Evolutionary conservation across 2,113 vertebrate genomes (phyloP).

Genomic region (Python bivittatus): DNA sequence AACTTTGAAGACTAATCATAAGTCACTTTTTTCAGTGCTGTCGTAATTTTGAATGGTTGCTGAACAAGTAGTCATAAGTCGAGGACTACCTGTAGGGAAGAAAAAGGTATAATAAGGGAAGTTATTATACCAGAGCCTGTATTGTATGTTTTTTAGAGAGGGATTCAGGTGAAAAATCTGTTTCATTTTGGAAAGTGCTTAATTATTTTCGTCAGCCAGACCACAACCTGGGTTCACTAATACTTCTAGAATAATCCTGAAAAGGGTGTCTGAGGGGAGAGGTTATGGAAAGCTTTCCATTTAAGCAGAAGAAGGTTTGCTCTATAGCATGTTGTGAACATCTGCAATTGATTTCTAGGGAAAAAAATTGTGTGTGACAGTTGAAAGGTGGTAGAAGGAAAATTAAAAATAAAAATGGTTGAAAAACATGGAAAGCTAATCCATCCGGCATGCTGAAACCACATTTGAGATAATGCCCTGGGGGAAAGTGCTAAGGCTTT

Average conservation of each 20-base stretch:
- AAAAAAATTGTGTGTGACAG: constrained; percentile 41
- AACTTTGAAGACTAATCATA: too few relatives aligned
- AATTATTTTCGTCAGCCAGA: not conserved
- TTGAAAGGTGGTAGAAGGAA: constrained; percentile 55
- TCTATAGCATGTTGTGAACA: not conserved
- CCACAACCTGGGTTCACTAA: not conserved
- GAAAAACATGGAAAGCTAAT: constrained; percentile 47
- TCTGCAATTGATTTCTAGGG: constrained; percentile 25
- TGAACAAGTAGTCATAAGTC: too few relatives aligned
- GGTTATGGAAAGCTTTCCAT: constrained; percentile 3
- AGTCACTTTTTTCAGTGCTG: too few relatives aligned
- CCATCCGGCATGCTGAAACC: constrained; percentile 50
- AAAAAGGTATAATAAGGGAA: not conserved
- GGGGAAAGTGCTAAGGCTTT: constrained; percentile 55
- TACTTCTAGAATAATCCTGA: not conserved
- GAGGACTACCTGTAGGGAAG: too few relatives aligned
- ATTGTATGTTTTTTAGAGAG: not conserved
- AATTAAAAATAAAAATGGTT: constrained; percentile 60
- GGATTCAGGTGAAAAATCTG: not conserved
- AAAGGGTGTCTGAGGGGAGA: not conserved
- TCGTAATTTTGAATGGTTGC: too few relatives aligned
- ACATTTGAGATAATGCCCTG: constrained; percentile 54
- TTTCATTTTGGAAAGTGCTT: not conserved
- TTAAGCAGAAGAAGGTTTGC: constrained; percentile 14
- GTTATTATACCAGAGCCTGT: not conserved